Evolutionary conservation across 2,888 invertebrate species (phyloP), one percentile per base, ranked within the genome.

Genomic region (Eupsilia transversa): DNA sequence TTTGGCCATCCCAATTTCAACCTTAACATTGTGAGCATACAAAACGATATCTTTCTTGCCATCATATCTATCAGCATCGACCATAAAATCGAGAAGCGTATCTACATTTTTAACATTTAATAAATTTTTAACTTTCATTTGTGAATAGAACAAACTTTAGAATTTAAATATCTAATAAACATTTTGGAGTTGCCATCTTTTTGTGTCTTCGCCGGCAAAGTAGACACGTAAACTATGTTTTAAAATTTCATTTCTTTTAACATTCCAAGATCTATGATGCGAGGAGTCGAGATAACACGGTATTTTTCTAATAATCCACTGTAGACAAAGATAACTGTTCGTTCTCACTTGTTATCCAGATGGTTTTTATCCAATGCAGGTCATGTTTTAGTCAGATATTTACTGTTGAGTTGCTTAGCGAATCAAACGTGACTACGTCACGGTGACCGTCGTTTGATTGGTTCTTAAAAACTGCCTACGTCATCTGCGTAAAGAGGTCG

Each of bases 61-160:
- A 57, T 59, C 41, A 49, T 75, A 80, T 87, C 79, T 79, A 79
- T 67, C 77, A 70, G 75, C 81, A 83, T 59, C 76, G 46, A 33
- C n/a, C 33, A 60, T 63, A 68, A 74, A 83, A 83, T 89, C 79
- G 75, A 86, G 77, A 85, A 91, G 87, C 89, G 77, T 79, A 86
- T 86, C 84, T 77, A 86, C 75, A 78, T 81, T 71, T 82, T 84
- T 76, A 84, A 84, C 86, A 84, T 64, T 84, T 73, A 80, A 85
- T 84, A 86, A 80, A 85, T 80, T 80, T 70, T 72, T 65, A 46
- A 38, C 35, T 67, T 60, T 65, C 54, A 81, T 77, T 69, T 71
- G 41, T 74, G 59, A 70, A 65, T 77, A 64, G 79, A 86, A 79
- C 63, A 61, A 79, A 73, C 73, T 72, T 79, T 85, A 77, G 17